These are phyloP conservation scores for Hyperopisus bebe DNA, from an alignment of 2,113 vertebrate species.

Conservation along the genomic window DNA sequence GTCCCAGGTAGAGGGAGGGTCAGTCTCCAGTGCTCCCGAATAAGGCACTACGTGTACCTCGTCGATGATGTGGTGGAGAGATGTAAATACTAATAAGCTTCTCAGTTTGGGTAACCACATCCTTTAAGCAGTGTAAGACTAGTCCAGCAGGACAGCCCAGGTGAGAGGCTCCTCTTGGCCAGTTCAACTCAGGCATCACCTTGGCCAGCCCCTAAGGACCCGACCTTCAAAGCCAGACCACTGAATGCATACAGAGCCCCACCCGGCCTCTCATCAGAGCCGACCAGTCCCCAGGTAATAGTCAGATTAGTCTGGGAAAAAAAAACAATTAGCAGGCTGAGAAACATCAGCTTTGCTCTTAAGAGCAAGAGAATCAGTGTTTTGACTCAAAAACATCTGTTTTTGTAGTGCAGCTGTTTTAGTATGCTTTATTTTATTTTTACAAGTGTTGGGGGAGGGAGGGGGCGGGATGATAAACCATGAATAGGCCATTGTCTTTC, in stretches of 20 bases:
- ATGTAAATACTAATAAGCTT: neutral
- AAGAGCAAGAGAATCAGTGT: neutral
- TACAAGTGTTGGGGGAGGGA: neutral
- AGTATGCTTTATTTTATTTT: neutral
- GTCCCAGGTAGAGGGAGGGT: neutral
- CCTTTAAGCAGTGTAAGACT: neutral
- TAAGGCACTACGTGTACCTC: neutral
- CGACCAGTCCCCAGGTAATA: neutral
- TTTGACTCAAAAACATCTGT: neutral
- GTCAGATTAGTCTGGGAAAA: neutral
- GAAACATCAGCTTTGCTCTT: neutral
- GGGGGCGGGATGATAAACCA: neutral
- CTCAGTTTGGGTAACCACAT: neutral
- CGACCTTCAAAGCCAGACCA: neutral
- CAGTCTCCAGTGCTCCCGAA: neutral
- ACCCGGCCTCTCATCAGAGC: neutral
- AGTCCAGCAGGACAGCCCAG: neutral
- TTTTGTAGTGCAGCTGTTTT: neutral
- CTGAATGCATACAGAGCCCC: neutral
- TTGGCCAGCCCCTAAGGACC: conserved; percentile 1
- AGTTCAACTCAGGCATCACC: neutral
- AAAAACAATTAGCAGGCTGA: neutral
- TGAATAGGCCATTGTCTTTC: neutral
- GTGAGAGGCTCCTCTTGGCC: neutral
- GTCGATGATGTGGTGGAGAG: neutral